A percentile compares a stretch with the other conserved stretches of the same genome.
phyloP scores from a whole-genome alignment of 1,140 invertebrate species.

The Bombus polaris region DNA sequence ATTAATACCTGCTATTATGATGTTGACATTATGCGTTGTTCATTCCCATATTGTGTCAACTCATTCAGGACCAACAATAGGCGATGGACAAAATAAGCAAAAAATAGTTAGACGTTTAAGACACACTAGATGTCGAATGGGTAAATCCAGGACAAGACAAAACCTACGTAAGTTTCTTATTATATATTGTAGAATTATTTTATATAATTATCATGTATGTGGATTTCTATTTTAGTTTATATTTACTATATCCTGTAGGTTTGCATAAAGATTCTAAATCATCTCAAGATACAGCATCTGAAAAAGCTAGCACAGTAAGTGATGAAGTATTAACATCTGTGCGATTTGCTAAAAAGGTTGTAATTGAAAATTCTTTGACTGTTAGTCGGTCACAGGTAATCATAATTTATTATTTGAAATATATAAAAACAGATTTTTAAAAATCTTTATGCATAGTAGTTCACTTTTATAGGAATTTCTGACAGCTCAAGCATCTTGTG shows the following conservation, averaged over 20 bases:
- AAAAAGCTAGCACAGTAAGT: slow-evolving; percentile 67
- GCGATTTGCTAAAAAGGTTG: slow-evolving; percentile 79
- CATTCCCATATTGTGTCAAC: slow-evolving; percentile 96
- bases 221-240: slow-evolving; percentile 17
- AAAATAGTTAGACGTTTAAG: slow-evolving; percentile 72
- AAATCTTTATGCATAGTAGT: not conserved
- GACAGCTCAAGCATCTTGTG: slow-evolving; percentile 52
- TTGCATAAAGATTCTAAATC: slow-evolving; percentile 77
- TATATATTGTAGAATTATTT: slow-evolving; percentile 5
- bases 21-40: slow-evolving; percentile 91
- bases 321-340: slow-evolving; percentile 76
- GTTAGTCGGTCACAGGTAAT: slow-evolving; percentile 61
- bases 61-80: slow-evolving; percentile 80
- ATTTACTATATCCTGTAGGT: slow-evolving; percentile 56
- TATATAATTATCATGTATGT: not conserved
- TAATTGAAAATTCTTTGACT: slow-evolving; percentile 70
- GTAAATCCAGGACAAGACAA: slow-evolving; percentile 75
- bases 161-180: slow-evolving; percentile 69
- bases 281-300: slow-evolving; percentile 77
- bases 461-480: slow-evolving; percentile 50
- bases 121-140: slow-evolving; percentile 74
- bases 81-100: slow-evolving; percentile 74
- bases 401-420: not conserved
- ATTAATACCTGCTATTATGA: slow-evolving; percentile 90
- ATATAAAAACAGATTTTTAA: not conserved